phyloP scores from a whole-genome alignment of 2,113 vertebrate genomes.

The Trinectes maculatus region DNA sequence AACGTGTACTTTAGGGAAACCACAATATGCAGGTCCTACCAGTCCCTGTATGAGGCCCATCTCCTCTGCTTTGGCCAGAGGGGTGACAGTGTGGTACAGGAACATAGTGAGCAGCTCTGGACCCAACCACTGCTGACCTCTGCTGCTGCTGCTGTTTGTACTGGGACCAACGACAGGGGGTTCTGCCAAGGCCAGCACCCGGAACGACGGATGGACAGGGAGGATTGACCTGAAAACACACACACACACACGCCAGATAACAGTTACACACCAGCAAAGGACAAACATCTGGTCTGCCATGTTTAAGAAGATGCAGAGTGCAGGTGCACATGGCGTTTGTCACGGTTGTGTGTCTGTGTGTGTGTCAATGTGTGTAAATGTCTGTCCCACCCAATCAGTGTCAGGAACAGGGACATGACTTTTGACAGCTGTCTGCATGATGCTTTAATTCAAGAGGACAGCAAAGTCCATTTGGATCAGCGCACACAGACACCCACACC shows the following conservation, averaged over 20 bases:
- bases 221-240: conserved; percentile 84
- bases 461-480: conserved; percentile 49
- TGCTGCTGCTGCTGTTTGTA: conserved; percentile 56
- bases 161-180: conserved; percentile 84
- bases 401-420: conserved; percentile 36
- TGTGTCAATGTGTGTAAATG: conserved; percentile 8
- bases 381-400: conserved; percentile 38
- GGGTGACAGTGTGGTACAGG: conserved; percentile 89
- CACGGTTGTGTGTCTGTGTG: neutral
- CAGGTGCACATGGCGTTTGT: conserved; percentile 18
- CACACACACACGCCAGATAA: neutral
- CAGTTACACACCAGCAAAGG: neutral
- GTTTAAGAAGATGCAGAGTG: conserved; percentile 14
- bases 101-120: conserved; percentile 96
- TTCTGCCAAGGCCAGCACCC: conserved; percentile 93
- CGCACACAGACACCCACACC: conserved; percentile 34
- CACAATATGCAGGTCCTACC: conserved; percentile 87
- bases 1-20: too few relatives aligned
- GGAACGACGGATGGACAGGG: conserved; percentile 92
- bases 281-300: conserved; percentile 26
- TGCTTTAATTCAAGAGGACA: conserved; percentile 72
- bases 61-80: conserved; percentile 89
- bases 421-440: conserved; percentile 62
- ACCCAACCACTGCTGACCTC: conserved; percentile 91
- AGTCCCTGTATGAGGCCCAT: conserved; percentile 85